phyloP scores from a whole-genome alignment of 2,888 invertebrate species.

The Ichneumoninae sp. region DNA sequence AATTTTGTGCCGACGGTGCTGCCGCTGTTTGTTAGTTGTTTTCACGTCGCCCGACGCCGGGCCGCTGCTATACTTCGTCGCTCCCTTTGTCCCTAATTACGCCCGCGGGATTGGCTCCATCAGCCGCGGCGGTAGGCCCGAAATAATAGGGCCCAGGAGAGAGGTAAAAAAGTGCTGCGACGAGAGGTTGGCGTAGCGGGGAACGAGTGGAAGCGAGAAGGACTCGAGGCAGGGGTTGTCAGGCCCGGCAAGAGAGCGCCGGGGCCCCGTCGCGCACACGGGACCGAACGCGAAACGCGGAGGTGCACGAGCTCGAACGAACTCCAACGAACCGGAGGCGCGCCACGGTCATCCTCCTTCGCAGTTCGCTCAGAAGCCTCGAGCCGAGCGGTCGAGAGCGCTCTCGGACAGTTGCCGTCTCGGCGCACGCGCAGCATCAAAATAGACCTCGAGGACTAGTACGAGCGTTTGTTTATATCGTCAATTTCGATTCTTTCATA shows the following conservation, averaged over 20 bases:
- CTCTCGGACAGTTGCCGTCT: background rate
- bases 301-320: slow-evolving; percentile 56
- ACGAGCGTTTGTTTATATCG: background rate
- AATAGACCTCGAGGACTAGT: background rate
- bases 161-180: slow-evolving; percentile 55
- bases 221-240: slow-evolving; percentile 5
- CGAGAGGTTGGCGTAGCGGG: slow-evolving; percentile 42
- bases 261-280: slow-evolving; percentile 21
- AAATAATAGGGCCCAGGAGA: slow-evolving; percentile 76
- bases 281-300: slow-evolving; percentile 42
- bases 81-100: slow-evolving; percentile 76
- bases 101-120: slow-evolving; percentile 72
- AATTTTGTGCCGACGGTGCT: slow-evolving; percentile 1
- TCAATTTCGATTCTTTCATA: background rate
- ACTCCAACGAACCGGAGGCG: slow-evolving; percentile 37
- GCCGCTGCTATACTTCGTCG: slow-evolving; percentile 46
- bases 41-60: slow-evolving; percentile 16
- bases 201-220: slow-evolving; percentile 39
- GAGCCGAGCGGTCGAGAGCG: slow-evolving; percentile 60
- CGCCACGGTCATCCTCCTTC: slow-evolving; percentile 50
- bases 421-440: background rate
- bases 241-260: background rate
- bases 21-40: slow-evolving; percentile 29
- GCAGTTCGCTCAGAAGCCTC: slow-evolving; percentile 62
- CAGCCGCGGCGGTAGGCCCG: slow-evolving; percentile 71